These are phyloP conservation scores for Acronicta leporina DNA, from an alignment of 2,888 invertebrate genomes.

Conservation along the genomic window DNA sequence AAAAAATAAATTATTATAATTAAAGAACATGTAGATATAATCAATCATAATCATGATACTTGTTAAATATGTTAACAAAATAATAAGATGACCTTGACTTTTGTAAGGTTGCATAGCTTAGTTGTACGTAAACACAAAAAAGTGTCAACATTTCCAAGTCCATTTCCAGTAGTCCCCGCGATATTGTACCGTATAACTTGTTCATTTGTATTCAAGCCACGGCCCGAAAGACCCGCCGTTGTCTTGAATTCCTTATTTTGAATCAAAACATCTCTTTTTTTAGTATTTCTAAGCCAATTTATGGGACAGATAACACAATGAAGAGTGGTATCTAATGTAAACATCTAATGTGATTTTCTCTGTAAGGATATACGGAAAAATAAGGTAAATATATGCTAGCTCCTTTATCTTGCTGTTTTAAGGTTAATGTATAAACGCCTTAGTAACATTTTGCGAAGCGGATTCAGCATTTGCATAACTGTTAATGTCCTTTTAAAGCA, in stretches of 20 bases:
- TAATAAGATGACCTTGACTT: neutral
- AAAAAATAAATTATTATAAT: too few relatives aligned
- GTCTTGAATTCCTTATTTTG: constrained; percentile 75
- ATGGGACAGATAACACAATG: constrained; percentile 33
- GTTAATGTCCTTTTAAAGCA: constrained; percentile 61
- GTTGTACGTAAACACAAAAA: constrained; percentile 43
- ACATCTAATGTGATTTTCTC: constrained; percentile 22
- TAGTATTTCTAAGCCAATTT: constrained; percentile 41
- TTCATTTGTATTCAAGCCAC: constrained; percentile 77
- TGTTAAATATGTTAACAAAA: too few relatives aligned
- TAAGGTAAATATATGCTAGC: neutral
- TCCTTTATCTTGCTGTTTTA: constrained; percentile 6
- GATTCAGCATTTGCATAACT: constrained; percentile 65
- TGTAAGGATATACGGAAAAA: neutral
- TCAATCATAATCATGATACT: too few relatives aligned
- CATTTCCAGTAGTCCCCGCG: constrained; percentile 67
- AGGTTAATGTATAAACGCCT: constrained; percentile 55
- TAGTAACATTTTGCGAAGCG: constrained; percentile 58
- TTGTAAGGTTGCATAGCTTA: constrained; percentile 17
- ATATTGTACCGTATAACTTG: constrained; percentile 72
- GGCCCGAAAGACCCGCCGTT: constrained; percentile 63
- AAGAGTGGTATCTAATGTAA: constrained; percentile 23
- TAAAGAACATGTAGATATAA: too few relatives aligned
- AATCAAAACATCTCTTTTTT: constrained; percentile 68
- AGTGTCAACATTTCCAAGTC: constrained; percentile 69